A percentile compares a stretch with the other conserved stretches of the same genome.
Conservation (phyloP, 2,888 invertebrate species). For the Cephus sareptanus region DNA sequence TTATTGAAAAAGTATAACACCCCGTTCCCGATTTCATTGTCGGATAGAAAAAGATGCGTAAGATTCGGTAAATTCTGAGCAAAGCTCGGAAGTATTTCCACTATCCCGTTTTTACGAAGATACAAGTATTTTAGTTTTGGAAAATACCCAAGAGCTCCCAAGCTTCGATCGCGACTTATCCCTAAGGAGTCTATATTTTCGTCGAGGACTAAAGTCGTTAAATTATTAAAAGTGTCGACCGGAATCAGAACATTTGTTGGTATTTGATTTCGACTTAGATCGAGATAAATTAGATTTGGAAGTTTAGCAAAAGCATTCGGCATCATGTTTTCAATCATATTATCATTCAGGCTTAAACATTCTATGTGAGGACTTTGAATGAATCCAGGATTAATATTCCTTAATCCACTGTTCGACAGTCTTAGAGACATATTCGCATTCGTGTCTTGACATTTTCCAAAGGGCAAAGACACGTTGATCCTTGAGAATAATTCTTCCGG, state of each 20-base stretch:
- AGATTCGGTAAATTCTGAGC: conserved; percentile 39
- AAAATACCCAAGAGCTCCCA: conserved; percentile 33
- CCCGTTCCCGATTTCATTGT: conserved; percentile 42
- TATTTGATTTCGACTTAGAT: conserved; percentile 49
- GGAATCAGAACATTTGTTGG: conserved; percentile 39
- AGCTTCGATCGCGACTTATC: conserved; percentile 9
- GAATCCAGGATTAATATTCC: conserved; percentile 28
- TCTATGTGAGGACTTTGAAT: conserved; percentile 42
- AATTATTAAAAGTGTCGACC: conserved; percentile 32
- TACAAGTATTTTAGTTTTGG: conserved; percentile 46
- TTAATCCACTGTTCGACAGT: neutral
- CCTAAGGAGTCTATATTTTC: conserved; percentile 31
- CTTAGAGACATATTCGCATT: conserved; percentile 13
- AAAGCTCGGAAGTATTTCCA: conserved; percentile 35
- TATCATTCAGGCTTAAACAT: conserved; percentile 44
- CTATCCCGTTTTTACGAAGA: conserved; percentile 35
- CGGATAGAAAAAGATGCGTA: conserved; percentile 49
- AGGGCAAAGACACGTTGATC: conserved; percentile 24
- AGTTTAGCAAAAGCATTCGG: conserved; percentile 39
- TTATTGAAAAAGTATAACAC: conserved; percentile 32
- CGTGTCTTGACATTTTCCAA: conserved; percentile 45
- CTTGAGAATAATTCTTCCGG: too few relatives aligned
- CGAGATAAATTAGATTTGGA: conserved; percentile 47
- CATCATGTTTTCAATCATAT: conserved; percentile 38
- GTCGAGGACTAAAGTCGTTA: conserved; percentile 43